phyloP scores from a whole-genome alignment of 2,888 invertebrate genomes.

The Cryptocephalus primarius region DNA sequence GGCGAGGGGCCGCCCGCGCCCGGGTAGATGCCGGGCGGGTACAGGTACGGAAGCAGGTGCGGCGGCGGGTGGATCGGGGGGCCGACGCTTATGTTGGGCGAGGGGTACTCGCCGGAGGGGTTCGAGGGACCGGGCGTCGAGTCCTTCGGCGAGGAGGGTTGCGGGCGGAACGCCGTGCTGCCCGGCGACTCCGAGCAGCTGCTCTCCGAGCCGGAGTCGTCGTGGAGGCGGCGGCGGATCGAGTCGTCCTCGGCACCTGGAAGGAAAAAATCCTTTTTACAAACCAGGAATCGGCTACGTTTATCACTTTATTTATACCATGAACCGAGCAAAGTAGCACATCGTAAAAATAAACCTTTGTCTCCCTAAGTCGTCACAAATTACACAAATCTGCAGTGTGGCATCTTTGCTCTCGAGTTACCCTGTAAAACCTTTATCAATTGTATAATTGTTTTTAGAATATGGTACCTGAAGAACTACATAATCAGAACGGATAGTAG shows the following conservation, averaged over 20 bases:
- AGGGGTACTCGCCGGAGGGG: conserved; percentile 55
- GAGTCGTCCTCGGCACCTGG: conserved; percentile 33
- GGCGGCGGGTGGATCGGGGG: conserved; percentile 88
- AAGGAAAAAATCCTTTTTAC: conserved; percentile 4
- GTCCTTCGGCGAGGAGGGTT: conserved; percentile 39
- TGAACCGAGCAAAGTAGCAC: too few species aligned
- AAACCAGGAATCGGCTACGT: too few species aligned
- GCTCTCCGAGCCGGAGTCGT: conserved; percentile 61
- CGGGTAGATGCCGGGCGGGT: conserved; percentile 81
- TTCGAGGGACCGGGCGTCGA: conserved; percentile 42
- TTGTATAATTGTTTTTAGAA: too few species aligned
- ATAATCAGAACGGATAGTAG: too few species aligned
- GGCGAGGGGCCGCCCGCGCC: conserved; percentile 47
- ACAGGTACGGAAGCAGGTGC: conserved; percentile 81
- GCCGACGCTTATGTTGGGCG: conserved; percentile 88
- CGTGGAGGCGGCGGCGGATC: conserved; percentile 44
- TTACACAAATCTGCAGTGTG: too few species aligned
- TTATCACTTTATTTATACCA: too few species aligned
- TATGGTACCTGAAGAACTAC: too few species aligned
- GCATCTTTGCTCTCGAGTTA: too few species aligned
- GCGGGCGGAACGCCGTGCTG: conserved; percentile 34
- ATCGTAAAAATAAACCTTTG: too few species aligned
- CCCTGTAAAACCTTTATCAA: too few species aligned
- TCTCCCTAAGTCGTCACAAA: too few species aligned
- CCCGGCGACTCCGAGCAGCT: conserved; percentile 56